Percentiles rank a stretch among this genome's conserved stretches.
phyloP scores from a whole-genome alignment of 2,113 vertebrate species.

The Dicentrarchus labrax region DNA sequence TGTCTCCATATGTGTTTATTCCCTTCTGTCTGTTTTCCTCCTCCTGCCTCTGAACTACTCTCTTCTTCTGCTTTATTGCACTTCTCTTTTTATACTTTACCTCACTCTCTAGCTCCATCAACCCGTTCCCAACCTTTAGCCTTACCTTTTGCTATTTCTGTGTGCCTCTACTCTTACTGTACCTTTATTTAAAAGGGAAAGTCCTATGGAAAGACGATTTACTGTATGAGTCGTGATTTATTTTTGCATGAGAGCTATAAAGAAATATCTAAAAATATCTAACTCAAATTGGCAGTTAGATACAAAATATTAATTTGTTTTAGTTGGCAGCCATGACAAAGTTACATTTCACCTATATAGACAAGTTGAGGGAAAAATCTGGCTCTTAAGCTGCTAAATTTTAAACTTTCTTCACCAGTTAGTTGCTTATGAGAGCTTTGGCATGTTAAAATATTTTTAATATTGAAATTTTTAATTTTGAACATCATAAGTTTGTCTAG shows the following conservation, averaged over 20 bases:
- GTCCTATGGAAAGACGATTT: not conserved
- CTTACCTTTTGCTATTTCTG: slow-evolving; percentile 15
- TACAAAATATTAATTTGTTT: not conserved
- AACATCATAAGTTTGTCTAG: not conserved
- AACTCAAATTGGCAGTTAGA: not conserved
- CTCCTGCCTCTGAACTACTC: slow-evolving; percentile 38
- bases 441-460: not conserved
- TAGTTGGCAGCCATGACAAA: not conserved
- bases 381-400: not conserved
- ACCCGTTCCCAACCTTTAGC: not conserved
- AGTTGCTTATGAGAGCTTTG: not conserved
- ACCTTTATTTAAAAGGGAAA: not conserved
- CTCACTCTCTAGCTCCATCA: not conserved
- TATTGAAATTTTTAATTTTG: too few species aligned
- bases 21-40: slow-evolving; percentile 8
- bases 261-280: not conserved
- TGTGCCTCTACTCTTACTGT: not conserved
- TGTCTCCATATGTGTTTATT: slow-evolving; percentile 50
- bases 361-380: too few species aligned
- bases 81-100: slow-evolving; percentile 38
- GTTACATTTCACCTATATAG: too few species aligned
- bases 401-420: not conserved
- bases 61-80: slow-evolving; percentile 50
- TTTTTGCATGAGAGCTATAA: not conserved
- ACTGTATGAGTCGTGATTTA: not conserved